These are phyloP conservation scores for Armadillidium nasatum DNA, from an alignment of 1,140 invertebrate species.

Conservation along the genomic window DNA sequence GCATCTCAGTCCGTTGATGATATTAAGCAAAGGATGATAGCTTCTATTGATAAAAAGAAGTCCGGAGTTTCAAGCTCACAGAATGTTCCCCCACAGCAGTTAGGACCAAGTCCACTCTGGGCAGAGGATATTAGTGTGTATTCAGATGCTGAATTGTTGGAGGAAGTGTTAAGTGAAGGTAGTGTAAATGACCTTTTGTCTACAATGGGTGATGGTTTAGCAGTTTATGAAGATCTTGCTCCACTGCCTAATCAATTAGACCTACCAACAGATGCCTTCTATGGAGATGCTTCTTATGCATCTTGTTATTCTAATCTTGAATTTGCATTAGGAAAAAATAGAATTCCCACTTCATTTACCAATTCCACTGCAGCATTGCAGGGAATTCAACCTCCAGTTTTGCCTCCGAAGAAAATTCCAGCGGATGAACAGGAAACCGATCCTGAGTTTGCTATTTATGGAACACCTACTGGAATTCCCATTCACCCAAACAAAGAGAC, in stretches of 20 bases:
- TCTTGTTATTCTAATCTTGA: conserved; percentile 43
- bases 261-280: conserved; percentile 32
- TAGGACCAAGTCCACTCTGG: conserved; percentile 34
- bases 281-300: conserved; percentile 43
- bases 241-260: conserved; percentile 11
- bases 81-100: neutral
- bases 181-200: conserved; percentile 43
- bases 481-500: conserved; percentile 40
- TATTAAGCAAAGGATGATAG: conserved; percentile 37
- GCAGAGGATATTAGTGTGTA: conserved; percentile 41
- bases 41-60: conserved; percentile 32
- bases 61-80: conserved; percentile 20
- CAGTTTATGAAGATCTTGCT: conserved; percentile 41
- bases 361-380: neutral
- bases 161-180: conserved; percentile 41
- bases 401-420: conserved; percentile 30
- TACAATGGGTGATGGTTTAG: conserved; percentile 40
- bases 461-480: conserved; percentile 37
- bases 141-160: conserved; percentile 41
- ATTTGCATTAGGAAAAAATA: conserved; percentile 39
- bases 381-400: neutral
- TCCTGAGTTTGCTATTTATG: conserved; percentile 38
- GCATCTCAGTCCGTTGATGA: conserved; percentile 35
- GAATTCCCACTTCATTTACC: neutral
- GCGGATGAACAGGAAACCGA: conserved; percentile 13